Base-by-base conservation (phyloP, 2,113 vertebrate genomes). In the Oryzias javanicus region DNA sequence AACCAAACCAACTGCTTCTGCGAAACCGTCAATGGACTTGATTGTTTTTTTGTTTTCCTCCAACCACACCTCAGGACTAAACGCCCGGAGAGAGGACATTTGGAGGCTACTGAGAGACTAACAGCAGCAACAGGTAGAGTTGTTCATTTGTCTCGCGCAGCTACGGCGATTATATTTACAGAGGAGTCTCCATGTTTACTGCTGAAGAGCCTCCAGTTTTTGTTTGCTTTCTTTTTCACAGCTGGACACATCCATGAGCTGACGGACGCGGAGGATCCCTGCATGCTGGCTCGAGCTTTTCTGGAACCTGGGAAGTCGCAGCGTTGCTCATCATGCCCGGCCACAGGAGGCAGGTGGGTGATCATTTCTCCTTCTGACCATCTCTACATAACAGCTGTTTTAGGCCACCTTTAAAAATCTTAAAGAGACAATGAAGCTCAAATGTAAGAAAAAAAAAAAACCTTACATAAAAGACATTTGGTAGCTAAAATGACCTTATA, bases 271-370 rank as follows among this genome's bases (percentile, higher is more conserved):
- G 17, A 17, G 72, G 60, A 64, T 64, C 59, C 51, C 4, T 47
- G 54, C 52, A 47, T 58, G 40, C 35, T 53, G 60, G 64, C 41
- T 42, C 60, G 35, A 49, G 60, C 8, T 35, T 55, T 41, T 63
- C 60, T 55, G 2, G 42, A 14, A 50, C 55, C 57, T 22, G 20
- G 56, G 24, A 64, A 55, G 25, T 58, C 55, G 27, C 58, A 51
- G 67, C 27, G 49, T 55, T 55, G 35, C 46, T 57, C 72, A 72
- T 55, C 70, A 89, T 89, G 88, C 35, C 54, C 0, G 18, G 4
- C 14, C 84, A 90, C 78, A 89, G 42, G 82, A 89, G 89, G 44
- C 87, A 90, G 89, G 90, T 91, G 73, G 45, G 79, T 49, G 15
- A 71, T 58, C 40, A 12, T 17, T 47, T n/a, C 17, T 47, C 24